Percentiles rank a stretch among this genome's conserved stretches.
These are phyloP conservation scores for Tachyglossus aculeatus DNA, from an alignment of 2,797 vertebrate species.

Conservation along the genomic window DNA sequence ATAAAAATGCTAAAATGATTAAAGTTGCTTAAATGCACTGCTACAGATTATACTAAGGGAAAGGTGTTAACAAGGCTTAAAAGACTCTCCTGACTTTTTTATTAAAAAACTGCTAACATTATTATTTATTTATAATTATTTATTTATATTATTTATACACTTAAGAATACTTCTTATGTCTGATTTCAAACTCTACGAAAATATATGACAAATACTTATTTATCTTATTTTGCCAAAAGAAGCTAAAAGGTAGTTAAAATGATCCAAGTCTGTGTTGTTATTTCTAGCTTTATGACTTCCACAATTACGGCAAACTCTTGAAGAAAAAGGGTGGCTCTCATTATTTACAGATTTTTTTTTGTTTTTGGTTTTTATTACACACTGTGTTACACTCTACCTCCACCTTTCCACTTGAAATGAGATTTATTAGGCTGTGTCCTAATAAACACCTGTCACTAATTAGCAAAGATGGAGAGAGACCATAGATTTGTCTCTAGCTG, in stretches of 20 bases:
- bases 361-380: background rate
- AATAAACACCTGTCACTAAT: background rate
- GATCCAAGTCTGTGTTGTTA: background rate
- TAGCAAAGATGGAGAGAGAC: background rate
- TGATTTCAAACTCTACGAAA: too few species aligned
- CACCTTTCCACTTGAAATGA: background rate
- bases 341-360: background rate
- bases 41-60: conserved; percentile 19
- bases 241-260: background rate
- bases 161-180: too few species aligned
- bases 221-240: too few species aligned
- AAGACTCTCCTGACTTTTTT: background rate
- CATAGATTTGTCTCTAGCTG: background rate
- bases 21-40: conserved; percentile 17
- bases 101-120: too few species aligned
- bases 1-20: conserved; percentile 19
- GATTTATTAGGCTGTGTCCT: background rate
- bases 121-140: too few species aligned
- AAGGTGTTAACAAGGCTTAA: conserved; percentile 9
- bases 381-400: background rate
- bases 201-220: too few species aligned
- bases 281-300: background rate
- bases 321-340: too few species aligned
- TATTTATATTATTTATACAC: too few species aligned
- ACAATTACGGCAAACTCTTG: background rate